Conservation (phyloP, 1,140 invertebrate genomes). For the Musca vetustissima region DNA sequence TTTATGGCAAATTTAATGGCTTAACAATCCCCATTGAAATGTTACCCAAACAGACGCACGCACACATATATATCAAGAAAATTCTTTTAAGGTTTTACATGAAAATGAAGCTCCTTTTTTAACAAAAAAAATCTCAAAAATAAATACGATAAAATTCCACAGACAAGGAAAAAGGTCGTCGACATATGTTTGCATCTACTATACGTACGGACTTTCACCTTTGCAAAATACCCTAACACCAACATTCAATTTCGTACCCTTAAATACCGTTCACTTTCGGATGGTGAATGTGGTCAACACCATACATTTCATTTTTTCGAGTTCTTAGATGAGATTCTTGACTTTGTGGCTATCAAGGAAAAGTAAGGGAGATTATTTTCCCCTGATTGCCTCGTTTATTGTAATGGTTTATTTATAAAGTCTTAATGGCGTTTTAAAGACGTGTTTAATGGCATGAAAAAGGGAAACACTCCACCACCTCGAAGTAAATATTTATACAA, state of each 20-base stretch:
- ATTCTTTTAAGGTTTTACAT: neutral
- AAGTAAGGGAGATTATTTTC: neutral
- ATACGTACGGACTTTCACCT: neutral
- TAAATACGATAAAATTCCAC: neutral
- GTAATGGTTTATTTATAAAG: constrained; percentile 26
- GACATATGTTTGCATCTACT: constrained; percentile 3
- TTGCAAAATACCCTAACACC: neutral
- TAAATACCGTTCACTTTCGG: neutral
- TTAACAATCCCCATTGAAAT: neutral
- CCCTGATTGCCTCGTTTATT: neutral
- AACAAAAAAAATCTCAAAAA: too few relatives aligned
- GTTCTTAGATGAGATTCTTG: neutral
- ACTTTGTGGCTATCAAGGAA: neutral
- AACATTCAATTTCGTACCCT: neutral
- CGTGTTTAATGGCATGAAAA: constrained; percentile 22
- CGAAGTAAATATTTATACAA: neutral
- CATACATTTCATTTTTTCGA: too few relatives aligned
- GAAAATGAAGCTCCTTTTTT: too few relatives aligned
- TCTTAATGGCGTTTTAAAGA: constrained; percentile 27
- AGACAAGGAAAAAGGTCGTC: neutral
- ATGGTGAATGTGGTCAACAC: too few relatives aligned
- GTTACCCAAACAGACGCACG: neutral
- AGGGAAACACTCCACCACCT: neutral
- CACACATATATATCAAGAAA: neutral
- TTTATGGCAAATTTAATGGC: constrained; percentile 16